Conservation (phyloP, 2,113 vertebrate species). For the Menura novaehollandiae region DNA sequence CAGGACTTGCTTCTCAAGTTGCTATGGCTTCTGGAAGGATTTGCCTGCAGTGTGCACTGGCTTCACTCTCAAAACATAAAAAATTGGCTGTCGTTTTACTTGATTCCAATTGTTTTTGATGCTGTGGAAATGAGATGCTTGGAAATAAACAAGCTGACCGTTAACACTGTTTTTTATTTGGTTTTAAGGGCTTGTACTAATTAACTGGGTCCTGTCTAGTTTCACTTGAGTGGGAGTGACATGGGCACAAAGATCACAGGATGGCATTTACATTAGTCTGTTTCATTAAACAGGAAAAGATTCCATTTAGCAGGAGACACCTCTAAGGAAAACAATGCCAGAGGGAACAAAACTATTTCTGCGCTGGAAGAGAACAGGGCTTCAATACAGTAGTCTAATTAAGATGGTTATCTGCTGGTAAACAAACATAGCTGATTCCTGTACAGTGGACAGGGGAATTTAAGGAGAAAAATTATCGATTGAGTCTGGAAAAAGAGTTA, state of each 20-base stretch:
- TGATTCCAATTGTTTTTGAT: not conserved
- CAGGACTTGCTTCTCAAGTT: not conserved
- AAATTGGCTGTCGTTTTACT: not conserved
- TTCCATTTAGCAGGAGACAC: conserved; percentile 3
- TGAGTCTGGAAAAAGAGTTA: conserved; percentile 8
- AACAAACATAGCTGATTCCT: conserved; percentile 55
- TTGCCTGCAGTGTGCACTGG: not conserved
- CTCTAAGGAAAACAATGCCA: conserved; percentile 36
- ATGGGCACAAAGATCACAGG: not conserved
- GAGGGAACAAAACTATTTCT: conserved; percentile 44
- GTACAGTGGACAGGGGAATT: not conserved
- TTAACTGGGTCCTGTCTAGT: conserved; percentile 23
- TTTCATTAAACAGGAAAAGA: conserved; percentile 29
- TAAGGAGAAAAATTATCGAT: conserved; percentile 25
- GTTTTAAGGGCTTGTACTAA: conserved; percentile 34
- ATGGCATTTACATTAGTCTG: conserved; percentile 21
- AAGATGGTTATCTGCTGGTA: conserved; percentile 65
- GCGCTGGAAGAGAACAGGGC: not conserved
- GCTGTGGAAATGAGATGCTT: not conserved
- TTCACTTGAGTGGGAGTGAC: conserved; percentile 26
- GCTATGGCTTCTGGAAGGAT: not conserved
- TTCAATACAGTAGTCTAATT: conserved; percentile 64
- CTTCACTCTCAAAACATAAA: not conserved
- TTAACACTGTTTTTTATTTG: not conserved
- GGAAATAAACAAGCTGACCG: conserved; percentile 2